phyloP scores from a whole-genome alignment of 2,113 vertebrate species.

The Amphiprion ocellaris region DNA sequence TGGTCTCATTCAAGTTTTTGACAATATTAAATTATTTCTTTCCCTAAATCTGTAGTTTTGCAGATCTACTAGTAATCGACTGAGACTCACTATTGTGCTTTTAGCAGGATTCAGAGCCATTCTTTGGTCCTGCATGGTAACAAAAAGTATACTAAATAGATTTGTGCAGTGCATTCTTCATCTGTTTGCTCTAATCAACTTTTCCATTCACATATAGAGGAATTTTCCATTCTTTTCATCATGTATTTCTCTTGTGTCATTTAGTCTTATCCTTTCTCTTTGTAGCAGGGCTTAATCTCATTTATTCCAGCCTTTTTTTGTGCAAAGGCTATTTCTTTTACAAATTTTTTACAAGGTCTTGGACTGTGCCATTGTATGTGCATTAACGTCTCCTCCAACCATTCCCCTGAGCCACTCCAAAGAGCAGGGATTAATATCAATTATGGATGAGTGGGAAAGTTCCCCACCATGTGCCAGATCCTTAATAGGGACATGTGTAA shows the following conservation, averaged over 20 bases:
- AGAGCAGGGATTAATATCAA: constrained; percentile 82
- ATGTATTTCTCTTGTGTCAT: background rate
- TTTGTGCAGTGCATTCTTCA: background rate
- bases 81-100: background rate
- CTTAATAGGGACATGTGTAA: constrained; percentile 86
- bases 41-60: background rate
- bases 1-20: background rate
- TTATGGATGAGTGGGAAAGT: constrained; percentile 80
- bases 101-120: background rate
- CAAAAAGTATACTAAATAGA: background rate
- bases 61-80: background rate
- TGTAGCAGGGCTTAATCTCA: constrained; percentile 52
- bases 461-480: constrained; percentile 77
- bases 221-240: constrained; percentile 10
- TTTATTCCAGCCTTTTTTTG: constrained; percentile 47
- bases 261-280: constrained; percentile 35
- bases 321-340: background rate
- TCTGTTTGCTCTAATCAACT: constrained; percentile 12
- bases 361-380: constrained; percentile 45
- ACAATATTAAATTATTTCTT: background rate
- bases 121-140: background rate
- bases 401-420: constrained; percentile 69
- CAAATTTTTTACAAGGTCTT: constrained; percentile 20
- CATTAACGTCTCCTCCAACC: constrained; percentile 60
- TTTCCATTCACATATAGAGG: constrained; percentile 14